Conservation (phyloP, 2,888 invertebrate genomes). For the Cosmopolites sordidus region DNA sequence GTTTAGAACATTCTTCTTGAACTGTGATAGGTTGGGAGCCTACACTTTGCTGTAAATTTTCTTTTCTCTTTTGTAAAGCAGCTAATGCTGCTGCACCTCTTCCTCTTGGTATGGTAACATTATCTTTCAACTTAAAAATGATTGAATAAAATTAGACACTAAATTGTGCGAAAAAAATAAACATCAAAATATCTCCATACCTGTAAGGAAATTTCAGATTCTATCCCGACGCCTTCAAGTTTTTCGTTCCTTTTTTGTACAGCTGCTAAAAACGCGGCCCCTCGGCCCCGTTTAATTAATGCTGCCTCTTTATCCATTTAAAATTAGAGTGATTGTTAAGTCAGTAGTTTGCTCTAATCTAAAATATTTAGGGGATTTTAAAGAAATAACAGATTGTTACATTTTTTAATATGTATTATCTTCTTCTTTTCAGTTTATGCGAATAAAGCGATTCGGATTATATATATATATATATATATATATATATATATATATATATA, state of each 20-base stretch:
- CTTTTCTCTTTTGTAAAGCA: conserved; percentile 31
- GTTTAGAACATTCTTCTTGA: conserved; percentile 34
- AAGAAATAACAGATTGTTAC: too few relatives aligned
- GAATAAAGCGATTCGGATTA: too few relatives aligned
- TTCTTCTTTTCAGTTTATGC: too few relatives aligned
- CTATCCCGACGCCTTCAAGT: not conserved
- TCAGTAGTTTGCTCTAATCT: too few relatives aligned
- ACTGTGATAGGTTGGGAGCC: conserved; percentile 22
- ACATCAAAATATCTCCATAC: not conserved
- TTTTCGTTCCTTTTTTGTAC: conserved; percentile 6
- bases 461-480: too few relatives aligned
- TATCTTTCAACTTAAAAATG: too few relatives aligned
- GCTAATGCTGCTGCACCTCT: conserved; percentile 36
- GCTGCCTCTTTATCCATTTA: conserved; percentile 15
- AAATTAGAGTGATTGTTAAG: too few relatives aligned
- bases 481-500: too few relatives aligned
- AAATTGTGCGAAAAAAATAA: too few relatives aligned
- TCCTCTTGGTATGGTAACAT: conserved; percentile 31
- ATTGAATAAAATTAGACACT: too few relatives aligned
- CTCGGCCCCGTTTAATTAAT: conserved; percentile 14
- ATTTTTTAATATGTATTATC: too few relatives aligned
- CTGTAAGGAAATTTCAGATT: not conserved
- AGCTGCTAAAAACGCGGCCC: conserved; percentile 9
- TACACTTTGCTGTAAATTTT: conserved; percentile 25
- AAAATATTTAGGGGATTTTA: too few relatives aligned